Evolutionary conservation across 1,140 invertebrate species (phyloP), one percentile per base, ranked within the genome.

Genomic region (Archivesica marissinica): DNA sequence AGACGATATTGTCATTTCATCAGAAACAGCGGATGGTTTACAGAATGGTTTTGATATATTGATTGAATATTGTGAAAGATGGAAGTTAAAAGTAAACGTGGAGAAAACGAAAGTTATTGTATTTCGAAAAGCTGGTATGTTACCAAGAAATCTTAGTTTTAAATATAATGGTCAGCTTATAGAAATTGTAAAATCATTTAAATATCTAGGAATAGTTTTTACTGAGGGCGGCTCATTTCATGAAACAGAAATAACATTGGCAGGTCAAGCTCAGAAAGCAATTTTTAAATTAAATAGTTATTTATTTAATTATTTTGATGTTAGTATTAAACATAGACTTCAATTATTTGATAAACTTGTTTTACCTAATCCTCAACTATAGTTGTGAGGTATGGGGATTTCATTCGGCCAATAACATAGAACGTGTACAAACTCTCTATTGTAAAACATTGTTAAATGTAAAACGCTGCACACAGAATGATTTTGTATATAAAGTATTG

Each of bases 41-140:
- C 44, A 86, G 50, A 47, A 17, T 33, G 25, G 17, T 44, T 39
- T 86, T 25, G 35, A 79, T n/a, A 1, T 72, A 17, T 54, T 85
- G 20, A 13, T 38, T 38, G 41, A 75, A 64, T 84, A 84, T 66
- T 84, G 75, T 72, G 2, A 59, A 25, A 64, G 11, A 28, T 75
- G 77, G 70, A 64, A 70, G 6, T 52, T 86, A 7, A n/a, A 13
- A 6, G 56, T 86, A 30, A 82, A 76, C 56, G 11, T 35, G 6
- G 17, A 39, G n/a, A 81, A 86, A 76, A 76, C 85, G 0, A 76
- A 86, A 50, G 50, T 86, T 30, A 72, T 88, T 35, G 61, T 83
- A 54, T 86, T 86, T 82, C 39, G 39, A 30, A 88, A 78, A 39
- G 66, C 52, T 0, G 64, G 76, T 9, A 25, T n/a, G 2, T 25